These are phyloP conservation scores for Strigamia maritima DNA, from an alignment of 2,888 invertebrate species.

Conservation along the genomic window DNA sequence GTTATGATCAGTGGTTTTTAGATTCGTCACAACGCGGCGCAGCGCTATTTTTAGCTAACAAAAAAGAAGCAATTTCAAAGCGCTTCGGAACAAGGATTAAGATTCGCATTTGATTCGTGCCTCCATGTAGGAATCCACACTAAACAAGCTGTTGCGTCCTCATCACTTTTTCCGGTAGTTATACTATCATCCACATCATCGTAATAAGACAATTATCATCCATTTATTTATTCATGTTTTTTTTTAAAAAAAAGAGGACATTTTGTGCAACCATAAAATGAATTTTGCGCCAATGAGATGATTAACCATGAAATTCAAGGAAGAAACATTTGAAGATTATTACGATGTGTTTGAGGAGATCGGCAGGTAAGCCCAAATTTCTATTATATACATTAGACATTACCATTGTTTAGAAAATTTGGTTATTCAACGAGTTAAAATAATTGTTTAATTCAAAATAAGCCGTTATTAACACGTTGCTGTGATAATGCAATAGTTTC, in stretches of 20 bases:
- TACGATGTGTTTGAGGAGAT: constrained; percentile 37
- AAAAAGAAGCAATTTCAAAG: neutral
- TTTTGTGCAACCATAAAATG: neutral
- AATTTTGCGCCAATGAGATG: neutral
- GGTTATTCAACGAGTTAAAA: too few species aligned
- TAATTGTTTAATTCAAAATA: too few species aligned
- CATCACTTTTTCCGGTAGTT: neutral
- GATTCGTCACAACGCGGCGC: neutral
- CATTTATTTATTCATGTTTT: too few species aligned
- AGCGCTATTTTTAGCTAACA: neutral
- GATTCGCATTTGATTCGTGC: neutral
- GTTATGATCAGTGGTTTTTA: too few species aligned
- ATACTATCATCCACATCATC: neutral
- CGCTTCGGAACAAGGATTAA: neutral
- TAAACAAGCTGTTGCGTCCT: neutral
- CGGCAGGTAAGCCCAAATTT: constrained; percentile 31
- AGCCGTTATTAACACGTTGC: too few species aligned
- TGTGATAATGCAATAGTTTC: neutral
- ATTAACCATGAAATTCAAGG: constrained; percentile 14
- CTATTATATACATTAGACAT: neutral
- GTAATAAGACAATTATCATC: too few species aligned
- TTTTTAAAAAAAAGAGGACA: neutral
- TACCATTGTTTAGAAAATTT: neutral
- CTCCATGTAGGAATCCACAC: neutral
- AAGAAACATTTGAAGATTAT: constrained; percentile 11